Evolutionary conservation across 2,888 invertebrate species (phyloP), one percentile per base, ranked within the genome.

Genomic region (Heteropelma amictum): DNA sequence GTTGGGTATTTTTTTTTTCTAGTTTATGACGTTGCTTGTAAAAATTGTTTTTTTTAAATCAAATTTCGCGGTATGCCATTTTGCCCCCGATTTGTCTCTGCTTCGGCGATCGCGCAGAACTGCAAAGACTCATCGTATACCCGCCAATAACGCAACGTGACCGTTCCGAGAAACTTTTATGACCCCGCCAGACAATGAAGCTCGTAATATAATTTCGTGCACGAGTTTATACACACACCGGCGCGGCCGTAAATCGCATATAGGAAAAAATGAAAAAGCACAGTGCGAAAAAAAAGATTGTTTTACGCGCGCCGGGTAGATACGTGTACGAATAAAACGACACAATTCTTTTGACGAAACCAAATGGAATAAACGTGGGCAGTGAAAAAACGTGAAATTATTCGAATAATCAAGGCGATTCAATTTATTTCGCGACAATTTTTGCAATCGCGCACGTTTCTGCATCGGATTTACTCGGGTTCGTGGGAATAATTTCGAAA

Each of bases 161-260:
- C 56, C 58, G 67, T 77, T 72, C 75, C 35, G 26, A 75, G 77
- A 77, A 77, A 72, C 65, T 72, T 77, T 77, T 75, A 75, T 69
- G 72, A 71, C 69, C 71, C 71, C 67, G 47, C 35, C 64, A 75
- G 77, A 77, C 77, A 77, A 77, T 77, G 77, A 74, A 72, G 51
- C 68, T 75, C 68, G 58, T 60, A 58, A 68, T 75, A 65, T 69
- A 77, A 77, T 72, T 67, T 67, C 45, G 47, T 63, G 47, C 47
- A 61, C 61, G 45, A 33, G 30, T 28, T 28, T 19, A 45, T 45
- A 21, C n/a, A 40, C 42, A 17, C 14, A 17, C 17, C 12, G n/a
- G 28, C 10, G 28, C 28, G 12, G n/a, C 5, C 19, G 19, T 42
- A 28, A 42, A 5, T 30, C 23, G 38, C 38, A 12, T 14, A 38